These are phyloP conservation scores for Notamacropus eugenii DNA, from an alignment of 2,797 vertebrate genomes.

Conservation along the genomic window DNA sequence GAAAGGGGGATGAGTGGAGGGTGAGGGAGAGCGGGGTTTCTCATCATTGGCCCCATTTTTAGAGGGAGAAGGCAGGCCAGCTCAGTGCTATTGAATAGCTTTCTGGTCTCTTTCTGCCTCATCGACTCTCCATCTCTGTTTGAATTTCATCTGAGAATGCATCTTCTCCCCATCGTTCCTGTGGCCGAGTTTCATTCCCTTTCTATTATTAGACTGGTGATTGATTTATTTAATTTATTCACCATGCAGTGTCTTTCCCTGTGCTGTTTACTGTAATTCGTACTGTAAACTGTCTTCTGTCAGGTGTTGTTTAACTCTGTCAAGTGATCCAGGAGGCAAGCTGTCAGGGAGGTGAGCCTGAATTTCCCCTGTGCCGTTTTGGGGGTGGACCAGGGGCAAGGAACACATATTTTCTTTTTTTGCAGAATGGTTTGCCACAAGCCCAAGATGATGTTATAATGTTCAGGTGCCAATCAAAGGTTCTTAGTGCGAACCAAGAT, in stretches of 20 bases:
- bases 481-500: slow-evolving; percentile 11
- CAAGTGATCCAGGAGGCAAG: slow-evolving; percentile 50
- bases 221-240: slow-evolving; percentile 59
- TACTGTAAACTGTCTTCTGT: slow-evolving; percentile 44
- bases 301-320: slow-evolving; percentile 60
- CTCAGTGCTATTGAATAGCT: not conserved
- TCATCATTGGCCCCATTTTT: slow-evolving; percentile 7
- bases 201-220: slow-evolving; percentile 56
- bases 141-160: not conserved
- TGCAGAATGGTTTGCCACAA: not conserved
- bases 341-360: slow-evolving; percentile 21
- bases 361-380: not conserved
- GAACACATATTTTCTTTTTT: not conserved
- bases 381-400: slow-evolving; percentile 13
- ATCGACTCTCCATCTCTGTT: slow-evolving; percentile 38
- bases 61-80: not conserved
- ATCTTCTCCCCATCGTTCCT: slow-evolving; percentile 15
- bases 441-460: not conserved
- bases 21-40: not conserved
- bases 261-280: slow-evolving; percentile 52
- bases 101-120: slow-evolving; percentile 46
- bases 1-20: slow-evolving; percentile 3
- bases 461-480: slow-evolving; percentile 29
- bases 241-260: slow-evolving; percentile 18
- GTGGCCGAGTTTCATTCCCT: not conserved